Evolutionary conservation across 2,888 invertebrate genomes (phyloP), one percentile per base, ranked within the genome.

Genomic region (Marronus borbonicus): DNA sequence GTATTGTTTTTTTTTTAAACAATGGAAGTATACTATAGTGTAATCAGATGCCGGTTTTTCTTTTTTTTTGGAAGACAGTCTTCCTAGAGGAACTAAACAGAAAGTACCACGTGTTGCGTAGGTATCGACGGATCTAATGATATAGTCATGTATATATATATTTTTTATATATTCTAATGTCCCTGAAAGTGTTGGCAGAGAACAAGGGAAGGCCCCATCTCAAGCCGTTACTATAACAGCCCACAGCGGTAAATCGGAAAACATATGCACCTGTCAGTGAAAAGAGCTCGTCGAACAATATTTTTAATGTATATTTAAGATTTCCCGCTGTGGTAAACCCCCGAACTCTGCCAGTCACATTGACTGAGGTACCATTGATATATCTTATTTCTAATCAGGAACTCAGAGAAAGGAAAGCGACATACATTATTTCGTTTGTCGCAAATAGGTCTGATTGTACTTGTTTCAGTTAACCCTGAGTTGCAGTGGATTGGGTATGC

Each of bases 401-500:
- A 89, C 88, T 88, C 87, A 76, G 87, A 86, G 84, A 87, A 85
- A 88, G 87, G 87, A 87, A 87, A 86, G 85, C 85, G 86, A 84
- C 81, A 77, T 82, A 82, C 12, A 44, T 44, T 44, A 78, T 80
- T 76, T 82, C 78, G 64, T 64, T 36, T 69, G 76, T 74, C 80
- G 78, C 79, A 77, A 76, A 79, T 81, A 83, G 83, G 84, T 86
- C 86, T 88, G 88, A 88, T 88, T 88, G 88, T 88, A 88, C 88
- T 88, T 85, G 88, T 88, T 88, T 87, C 87, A 87, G 87, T 87
- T 86, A 88, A 88, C 88, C 88, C 88, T 88, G 88, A 88, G 88
- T 88, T 88, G 85, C 86, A 72, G 85, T 87, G 87, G 87, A 88
- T 86, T 87, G 86, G 86, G 86, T 84, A 86, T 86, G 85, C 85